Conservation (phyloP, 2,888 invertebrate genomes). For the Coleophora deauratella region DNA sequence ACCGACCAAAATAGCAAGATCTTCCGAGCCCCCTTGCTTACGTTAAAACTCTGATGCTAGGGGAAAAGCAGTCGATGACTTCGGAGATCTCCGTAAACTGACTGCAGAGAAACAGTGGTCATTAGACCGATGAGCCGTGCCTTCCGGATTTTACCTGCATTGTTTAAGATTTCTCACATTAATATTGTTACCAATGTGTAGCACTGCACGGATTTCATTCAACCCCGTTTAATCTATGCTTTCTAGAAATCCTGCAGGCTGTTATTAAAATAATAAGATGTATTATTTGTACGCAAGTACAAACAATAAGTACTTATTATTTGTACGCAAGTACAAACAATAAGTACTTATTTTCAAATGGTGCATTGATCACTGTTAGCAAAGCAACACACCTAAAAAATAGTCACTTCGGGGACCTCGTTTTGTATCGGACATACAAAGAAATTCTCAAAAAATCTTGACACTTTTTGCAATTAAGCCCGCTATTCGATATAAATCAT, state of each 20-base stretch:
- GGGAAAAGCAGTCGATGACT: no score
- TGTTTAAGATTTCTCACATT: slow-evolving; percentile 58
- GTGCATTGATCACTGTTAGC: no score
- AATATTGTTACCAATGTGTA: slow-evolving; percentile 20
- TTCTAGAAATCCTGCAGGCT: neutral
- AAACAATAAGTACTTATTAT: neutral
- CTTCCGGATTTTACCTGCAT: slow-evolving; percentile 52
- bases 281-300: neutral
- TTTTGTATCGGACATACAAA: no score
- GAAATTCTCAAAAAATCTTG: no score
- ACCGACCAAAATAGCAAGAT: slow-evolving; percentile 22
- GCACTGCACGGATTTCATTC: slow-evolving; percentile 8
- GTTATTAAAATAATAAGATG: neutral
- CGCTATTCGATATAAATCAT: no score
- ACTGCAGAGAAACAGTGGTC: slow-evolving; percentile 31
- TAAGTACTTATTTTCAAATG: no score
- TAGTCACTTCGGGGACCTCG: no score
- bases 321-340: neutral
- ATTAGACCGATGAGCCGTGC: slow-evolving; percentile 58
- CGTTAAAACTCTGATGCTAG: neutral
- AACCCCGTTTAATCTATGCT: no score
- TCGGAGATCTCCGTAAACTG: slow-evolving; percentile 21
- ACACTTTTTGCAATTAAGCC: no score
- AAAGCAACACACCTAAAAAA: no score
- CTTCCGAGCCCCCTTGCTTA: slow-evolving; percentile 14